phyloP scores from a whole-genome alignment of 1,140 invertebrate genomes.

The Scaptodrosophila lebanonensis region DNA sequence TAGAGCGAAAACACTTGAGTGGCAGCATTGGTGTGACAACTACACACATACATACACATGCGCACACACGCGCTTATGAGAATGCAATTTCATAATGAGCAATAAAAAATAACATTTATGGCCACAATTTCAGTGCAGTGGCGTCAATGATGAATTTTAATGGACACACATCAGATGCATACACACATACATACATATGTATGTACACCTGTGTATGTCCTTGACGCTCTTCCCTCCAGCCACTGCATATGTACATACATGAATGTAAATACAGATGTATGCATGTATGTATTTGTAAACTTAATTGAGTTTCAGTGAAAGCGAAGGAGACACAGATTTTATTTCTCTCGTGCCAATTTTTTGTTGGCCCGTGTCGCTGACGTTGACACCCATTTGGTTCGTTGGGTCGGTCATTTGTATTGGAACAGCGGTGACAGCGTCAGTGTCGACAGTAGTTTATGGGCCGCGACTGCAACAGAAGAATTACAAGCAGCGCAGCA shows the following conservation, averaged over 20 bases:
- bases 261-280: too few relatives aligned
- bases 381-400: background rate
- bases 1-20: conserved; percentile 39
- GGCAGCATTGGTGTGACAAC: conserved; percentile 17
- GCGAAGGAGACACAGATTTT: conserved; percentile 17
- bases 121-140: too few relatives aligned
- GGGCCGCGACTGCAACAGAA: too few relatives aligned
- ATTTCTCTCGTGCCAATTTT: conserved; percentile 20
- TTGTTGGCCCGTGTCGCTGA: background rate
- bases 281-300: conserved; percentile 25
- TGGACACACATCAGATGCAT: too few relatives aligned
- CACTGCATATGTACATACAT: too few relatives aligned
- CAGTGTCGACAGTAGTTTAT: conserved; percentile 14
- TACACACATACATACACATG: conserved; percentile 4
- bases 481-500: background rate
- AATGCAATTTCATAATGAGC: conserved; percentile 25
- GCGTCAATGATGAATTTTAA: background rate
- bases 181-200: too few relatives aligned
- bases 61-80: conserved; percentile 19
- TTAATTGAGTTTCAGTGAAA: conserved; percentile 51
- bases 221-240: too few relatives aligned
- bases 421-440: background rate
- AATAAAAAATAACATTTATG: background rate
- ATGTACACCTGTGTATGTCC: too few relatives aligned
- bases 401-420: background rate